phyloP scores from a whole-genome alignment of 1,140 invertebrate genomes.

The Heliconius eleuchia region DNA sequence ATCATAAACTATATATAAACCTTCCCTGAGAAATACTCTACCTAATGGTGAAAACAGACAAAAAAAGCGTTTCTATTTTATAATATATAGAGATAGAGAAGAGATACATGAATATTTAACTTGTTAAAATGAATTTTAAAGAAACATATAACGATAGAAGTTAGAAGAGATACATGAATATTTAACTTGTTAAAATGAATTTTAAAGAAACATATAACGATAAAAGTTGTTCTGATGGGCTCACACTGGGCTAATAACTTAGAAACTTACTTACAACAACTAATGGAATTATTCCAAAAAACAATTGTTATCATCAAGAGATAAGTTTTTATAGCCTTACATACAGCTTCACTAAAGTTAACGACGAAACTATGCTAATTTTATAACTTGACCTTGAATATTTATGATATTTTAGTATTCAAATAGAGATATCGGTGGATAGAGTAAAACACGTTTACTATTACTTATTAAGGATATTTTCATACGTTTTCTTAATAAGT shows the following conservation, averaged over 20 bases:
- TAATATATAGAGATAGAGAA: too few species aligned
- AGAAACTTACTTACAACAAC: background rate
- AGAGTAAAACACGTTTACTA: background rate
- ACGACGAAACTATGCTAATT: slow-evolving; percentile 1
- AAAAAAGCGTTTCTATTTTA: too few species aligned
- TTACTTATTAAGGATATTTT: background rate
- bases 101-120: too few species aligned
- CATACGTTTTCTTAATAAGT: too few species aligned
- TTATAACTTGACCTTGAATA: background rate
- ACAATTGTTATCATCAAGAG: background rate
- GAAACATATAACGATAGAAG: background rate
- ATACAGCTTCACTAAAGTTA: background rate
- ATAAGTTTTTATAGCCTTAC: background rate
- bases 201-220: background rate
- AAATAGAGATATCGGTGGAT: background rate
- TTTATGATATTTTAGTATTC: background rate
- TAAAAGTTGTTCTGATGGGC: background rate
- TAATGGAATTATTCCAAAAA: background rate
- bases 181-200: too few species aligned
- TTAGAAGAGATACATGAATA: too few species aligned
- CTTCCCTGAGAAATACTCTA: too few species aligned
- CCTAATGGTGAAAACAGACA: too few species aligned
- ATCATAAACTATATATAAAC: too few species aligned
- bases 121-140: too few species aligned
- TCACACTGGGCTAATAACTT: background rate